A percentile compares a stretch with the other conserved stretches of the same genome.
Conservation (phyloP, 2,113 vertebrate genomes). For the Sialia sialis region DNA sequence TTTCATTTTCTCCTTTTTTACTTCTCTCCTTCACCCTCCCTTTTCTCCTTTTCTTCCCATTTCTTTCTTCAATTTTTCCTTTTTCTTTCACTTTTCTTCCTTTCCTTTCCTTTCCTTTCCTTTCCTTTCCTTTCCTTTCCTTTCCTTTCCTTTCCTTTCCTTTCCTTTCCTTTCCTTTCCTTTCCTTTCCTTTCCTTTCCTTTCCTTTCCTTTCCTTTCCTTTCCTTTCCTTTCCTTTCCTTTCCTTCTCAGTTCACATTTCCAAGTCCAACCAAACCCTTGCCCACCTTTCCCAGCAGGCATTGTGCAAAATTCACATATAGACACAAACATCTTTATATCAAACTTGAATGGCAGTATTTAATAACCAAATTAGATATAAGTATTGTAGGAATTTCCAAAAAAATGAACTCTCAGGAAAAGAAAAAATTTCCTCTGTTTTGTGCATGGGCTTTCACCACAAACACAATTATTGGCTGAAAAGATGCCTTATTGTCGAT, state of each 20-base stretch:
- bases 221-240: neutral
- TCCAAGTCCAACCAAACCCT: neutral
- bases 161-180: neutral
- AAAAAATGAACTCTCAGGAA: neutral
- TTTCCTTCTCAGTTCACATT: neutral
- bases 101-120: neutral
- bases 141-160: too few species aligned
- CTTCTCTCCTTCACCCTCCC: accelerated
- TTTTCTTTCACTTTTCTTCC: accelerated
- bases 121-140: neutral
- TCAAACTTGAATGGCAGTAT: neutral
- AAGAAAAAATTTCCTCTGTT: neutral
- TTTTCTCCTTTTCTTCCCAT: neutral
- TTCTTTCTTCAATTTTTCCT: accelerated
- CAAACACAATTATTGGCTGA: conserved; percentile 57
- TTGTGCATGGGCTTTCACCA: neutral
- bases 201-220: too few species aligned
- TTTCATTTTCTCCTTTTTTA: too few species aligned
- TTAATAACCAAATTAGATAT: neutral
- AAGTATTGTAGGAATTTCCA: neutral
- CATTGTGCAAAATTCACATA: accelerated
- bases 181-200: neutral
- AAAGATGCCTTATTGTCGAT: conserved; percentile 62
- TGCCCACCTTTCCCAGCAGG: neutral
- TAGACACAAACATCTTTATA: accelerated